These are phyloP conservation scores for Nomada ruficornis DNA, from an alignment of 2,888 invertebrate genomes.

Conservation along the genomic window DNA sequence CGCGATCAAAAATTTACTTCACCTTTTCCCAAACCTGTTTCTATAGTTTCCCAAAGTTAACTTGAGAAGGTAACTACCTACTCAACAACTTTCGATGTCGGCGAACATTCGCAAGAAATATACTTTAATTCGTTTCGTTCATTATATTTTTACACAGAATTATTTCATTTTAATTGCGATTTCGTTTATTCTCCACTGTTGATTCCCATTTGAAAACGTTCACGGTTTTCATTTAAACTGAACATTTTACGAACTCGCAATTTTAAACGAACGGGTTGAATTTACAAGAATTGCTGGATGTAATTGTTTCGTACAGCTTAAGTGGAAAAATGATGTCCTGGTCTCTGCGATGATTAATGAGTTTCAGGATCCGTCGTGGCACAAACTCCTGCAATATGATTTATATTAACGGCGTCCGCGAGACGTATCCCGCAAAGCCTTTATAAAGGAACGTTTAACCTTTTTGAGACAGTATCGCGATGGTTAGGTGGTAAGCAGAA, in stretches of 20 bases:
- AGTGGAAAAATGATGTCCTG: neutral
- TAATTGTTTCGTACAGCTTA: neutral
- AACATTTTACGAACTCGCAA: too few species aligned
- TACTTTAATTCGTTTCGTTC: neutral
- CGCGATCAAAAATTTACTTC: neutral
- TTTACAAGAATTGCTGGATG: neutral
- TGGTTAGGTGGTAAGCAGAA: conserved; percentile 57
- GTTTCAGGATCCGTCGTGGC: neutral
- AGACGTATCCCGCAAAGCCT: neutral
- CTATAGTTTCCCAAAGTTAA: neutral
- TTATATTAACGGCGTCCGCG: conserved; percentile 27
- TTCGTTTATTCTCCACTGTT: neutral
- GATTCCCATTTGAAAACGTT: neutral
- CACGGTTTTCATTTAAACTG: neutral
- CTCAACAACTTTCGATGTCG: neutral
- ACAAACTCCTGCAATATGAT: conserved; percentile 21
- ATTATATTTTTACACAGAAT: too few species aligned
- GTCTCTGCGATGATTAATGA: neutral
- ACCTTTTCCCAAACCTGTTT: neutral
- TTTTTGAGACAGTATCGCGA: conserved; percentile 45
- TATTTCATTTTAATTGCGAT: too few species aligned
- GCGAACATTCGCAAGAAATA: neutral
- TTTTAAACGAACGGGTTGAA: neutral
- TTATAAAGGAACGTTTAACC: conserved; percentile 46
- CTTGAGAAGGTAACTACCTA: neutral